These are phyloP conservation scores for Morone saxatilis DNA, from an alignment of 2,113 vertebrate genomes.

Conservation along the genomic window DNA sequence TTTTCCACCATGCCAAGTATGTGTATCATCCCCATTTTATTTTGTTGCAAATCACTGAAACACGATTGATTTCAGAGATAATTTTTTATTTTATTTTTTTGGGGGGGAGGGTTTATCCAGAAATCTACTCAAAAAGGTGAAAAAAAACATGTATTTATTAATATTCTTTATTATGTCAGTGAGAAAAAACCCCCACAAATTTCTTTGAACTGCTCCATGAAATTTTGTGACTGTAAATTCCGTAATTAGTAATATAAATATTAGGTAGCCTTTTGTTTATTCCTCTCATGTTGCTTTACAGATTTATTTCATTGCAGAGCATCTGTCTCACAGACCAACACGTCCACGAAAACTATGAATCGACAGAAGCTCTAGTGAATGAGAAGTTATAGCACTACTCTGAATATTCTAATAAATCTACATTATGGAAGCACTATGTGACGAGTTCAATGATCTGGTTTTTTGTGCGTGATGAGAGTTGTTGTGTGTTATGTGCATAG, in stretches of 20 bases:
- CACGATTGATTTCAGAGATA: conserved; percentile 2
- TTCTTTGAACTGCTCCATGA: conserved; percentile 71
- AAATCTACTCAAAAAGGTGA: conserved; percentile 42
- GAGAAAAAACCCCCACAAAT: conserved; percentile 45
- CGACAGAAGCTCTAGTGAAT: conserved; percentile 69
- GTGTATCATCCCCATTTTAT: conserved; percentile 38
- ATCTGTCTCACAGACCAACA: conserved; percentile 62
- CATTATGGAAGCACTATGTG: conserved; percentile 79
- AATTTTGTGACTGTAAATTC: conserved; percentile 81
- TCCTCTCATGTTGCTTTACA: conserved; percentile 69
- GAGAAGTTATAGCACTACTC: conserved; percentile 83
- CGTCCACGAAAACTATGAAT: conserved; percentile 53
- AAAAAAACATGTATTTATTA: conserved; percentile 75
- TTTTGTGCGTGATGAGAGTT: conserved; percentile 45
- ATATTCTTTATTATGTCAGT: conserved; percentile 76
- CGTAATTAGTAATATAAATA: conserved; percentile 88
- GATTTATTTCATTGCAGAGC: conserved; percentile 72
- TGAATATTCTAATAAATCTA: conserved; percentile 84
- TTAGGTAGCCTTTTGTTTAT: conserved; percentile 71
- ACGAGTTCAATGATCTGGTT: conserved; percentile 41
- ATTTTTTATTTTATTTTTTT: conserved; percentile 1
- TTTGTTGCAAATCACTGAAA: conserved; percentile 32
- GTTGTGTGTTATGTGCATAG: background rate
- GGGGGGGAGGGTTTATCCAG: conserved; percentile 3
- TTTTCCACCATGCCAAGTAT: conserved; percentile 25